A percentile compares a stretch with the other conserved stretches of the same genome.
phyloP scores from a whole-genome alignment of 2,888 invertebrate genomes.

The Arctia plantaginis region DNA sequence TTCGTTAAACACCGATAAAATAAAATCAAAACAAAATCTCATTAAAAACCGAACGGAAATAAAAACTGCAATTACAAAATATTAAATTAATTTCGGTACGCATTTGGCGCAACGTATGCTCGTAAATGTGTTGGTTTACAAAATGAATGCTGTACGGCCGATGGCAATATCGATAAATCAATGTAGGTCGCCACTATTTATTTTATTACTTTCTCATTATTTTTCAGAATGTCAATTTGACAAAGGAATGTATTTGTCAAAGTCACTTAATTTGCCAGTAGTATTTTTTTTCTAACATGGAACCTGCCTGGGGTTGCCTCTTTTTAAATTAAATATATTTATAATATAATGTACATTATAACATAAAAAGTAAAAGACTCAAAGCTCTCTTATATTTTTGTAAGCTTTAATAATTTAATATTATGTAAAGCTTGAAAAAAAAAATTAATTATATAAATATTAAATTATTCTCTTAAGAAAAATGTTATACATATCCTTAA shows the following conservation, averaged over 20 bases:
- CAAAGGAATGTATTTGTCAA: not conserved
- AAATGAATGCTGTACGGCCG: constrained; percentile 50
- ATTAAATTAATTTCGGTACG: constrained; percentile 69
- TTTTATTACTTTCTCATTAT: constrained; percentile 7
- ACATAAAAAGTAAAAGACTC: too few species aligned
- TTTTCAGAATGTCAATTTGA: not conserved
- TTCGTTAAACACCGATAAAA: constrained; percentile 56
- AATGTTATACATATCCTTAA: too few species aligned
- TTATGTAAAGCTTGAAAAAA: too few species aligned
- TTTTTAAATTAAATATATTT: not conserved
- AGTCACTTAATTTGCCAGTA: not conserved
- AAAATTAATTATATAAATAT: too few species aligned
- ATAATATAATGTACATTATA: too few species aligned
- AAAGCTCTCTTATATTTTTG: too few species aligned
- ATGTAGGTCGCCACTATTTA: constrained; percentile 27
- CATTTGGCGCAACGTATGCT: constrained; percentile 60
- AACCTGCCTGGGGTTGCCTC: not conserved
- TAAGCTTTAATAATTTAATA: too few species aligned
- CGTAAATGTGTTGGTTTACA: constrained; percentile 56
- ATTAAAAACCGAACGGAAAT: constrained; percentile 68
- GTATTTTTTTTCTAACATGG: not conserved
- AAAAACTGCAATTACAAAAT: constrained; percentile 73
- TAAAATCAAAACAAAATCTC: constrained; percentile 66
- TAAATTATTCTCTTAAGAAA: too few species aligned
- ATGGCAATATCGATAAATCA: constrained; percentile 56